Evolutionary conservation across 2,113 vertebrate species (phyloP).

Genomic region (Todiramphus chloris): DNA sequence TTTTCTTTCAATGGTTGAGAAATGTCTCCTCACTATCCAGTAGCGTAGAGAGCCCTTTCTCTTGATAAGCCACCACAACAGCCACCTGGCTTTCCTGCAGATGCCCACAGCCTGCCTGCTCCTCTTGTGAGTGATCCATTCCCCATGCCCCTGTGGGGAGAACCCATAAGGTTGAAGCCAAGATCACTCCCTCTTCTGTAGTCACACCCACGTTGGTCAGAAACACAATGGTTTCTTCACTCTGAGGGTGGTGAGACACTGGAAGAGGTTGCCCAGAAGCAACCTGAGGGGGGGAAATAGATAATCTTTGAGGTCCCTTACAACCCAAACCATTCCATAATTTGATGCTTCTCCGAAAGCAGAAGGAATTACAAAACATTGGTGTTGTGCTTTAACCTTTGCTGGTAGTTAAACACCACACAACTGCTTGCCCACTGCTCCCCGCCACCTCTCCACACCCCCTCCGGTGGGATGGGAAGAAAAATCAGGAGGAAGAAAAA

Average conservation of each 20-base stretch:
- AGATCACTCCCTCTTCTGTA: not conserved
- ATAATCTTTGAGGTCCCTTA: too few species aligned
- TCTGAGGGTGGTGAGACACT: not conserved
- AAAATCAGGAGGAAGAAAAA: too few species aligned
- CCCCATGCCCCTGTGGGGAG: not conserved
- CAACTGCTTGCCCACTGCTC: too few species aligned
- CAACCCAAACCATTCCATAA: too few species aligned
- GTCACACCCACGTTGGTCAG: not conserved
- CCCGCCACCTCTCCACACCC: too few species aligned
- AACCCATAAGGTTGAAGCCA: not conserved
- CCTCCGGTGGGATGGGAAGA: too few species aligned
- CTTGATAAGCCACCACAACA: not conserved
- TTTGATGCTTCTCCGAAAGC: not conserved
- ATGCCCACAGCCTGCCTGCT: not conserved
- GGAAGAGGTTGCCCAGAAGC: too few species aligned
- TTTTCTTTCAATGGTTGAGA: not conserved
- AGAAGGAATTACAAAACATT: not conserved
- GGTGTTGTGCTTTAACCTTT: too few species aligned
- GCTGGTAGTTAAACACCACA: too few species aligned
- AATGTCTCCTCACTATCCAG: not conserved
- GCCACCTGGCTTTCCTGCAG: fast-evolving
- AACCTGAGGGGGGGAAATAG: too few species aligned
- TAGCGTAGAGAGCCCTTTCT: not conserved
- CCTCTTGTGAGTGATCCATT: not conserved
- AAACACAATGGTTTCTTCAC: not conserved